Evolutionary conservation across 1,140 invertebrate species (phyloP).

Genomic region (Mylabris phalerata): DNA sequence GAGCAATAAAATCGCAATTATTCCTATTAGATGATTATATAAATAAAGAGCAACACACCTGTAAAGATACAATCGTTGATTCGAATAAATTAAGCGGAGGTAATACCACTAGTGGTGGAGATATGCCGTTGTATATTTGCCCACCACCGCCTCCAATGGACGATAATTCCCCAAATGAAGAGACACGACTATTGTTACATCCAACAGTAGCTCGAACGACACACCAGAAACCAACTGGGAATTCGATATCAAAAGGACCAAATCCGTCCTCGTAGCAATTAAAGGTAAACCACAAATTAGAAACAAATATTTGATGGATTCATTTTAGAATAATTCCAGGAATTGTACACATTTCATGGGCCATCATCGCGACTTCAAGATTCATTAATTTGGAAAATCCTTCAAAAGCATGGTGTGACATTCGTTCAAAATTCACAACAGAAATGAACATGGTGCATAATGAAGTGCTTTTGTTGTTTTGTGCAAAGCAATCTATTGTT

Average conservation of each 20-base stretch:
- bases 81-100: slow-evolving; percentile 37
- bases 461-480: too few relatives aligned
- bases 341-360: background rate
- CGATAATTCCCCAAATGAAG: slow-evolving; percentile 49
- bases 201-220: slow-evolving; percentile 24
- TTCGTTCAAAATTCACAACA: slow-evolving; percentile 16
- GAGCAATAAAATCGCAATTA: slow-evolving; percentile 34
- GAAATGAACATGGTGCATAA: background rate
- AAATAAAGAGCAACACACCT: slow-evolving; percentile 45
- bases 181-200: slow-evolving; percentile 44
- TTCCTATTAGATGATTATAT: slow-evolving; percentile 38
- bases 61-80: slow-evolving; percentile 42
- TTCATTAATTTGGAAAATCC: slow-evolving; percentile 19
- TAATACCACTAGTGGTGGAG: slow-evolving; percentile 28
- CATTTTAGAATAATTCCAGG: background rate
- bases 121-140: slow-evolving; percentile 44
- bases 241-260: slow-evolving; percentile 28
- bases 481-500: too few relatives aligned
- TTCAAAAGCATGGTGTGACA: slow-evolving; percentile 12
- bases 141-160: slow-evolving; percentile 46
- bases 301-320: background rate
- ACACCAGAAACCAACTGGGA: slow-evolving; percentile 17
- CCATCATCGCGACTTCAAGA: background rate
- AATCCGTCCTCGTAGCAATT: slow-evolving; percentile 41
- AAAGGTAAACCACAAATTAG: slow-evolving; percentile 27